A percentile compares a stretch with the other conserved stretches of the same genome.
phyloP scores from a whole-genome alignment of 2,113 vertebrate species.

The Brachypteracias leptosomus region DNA sequence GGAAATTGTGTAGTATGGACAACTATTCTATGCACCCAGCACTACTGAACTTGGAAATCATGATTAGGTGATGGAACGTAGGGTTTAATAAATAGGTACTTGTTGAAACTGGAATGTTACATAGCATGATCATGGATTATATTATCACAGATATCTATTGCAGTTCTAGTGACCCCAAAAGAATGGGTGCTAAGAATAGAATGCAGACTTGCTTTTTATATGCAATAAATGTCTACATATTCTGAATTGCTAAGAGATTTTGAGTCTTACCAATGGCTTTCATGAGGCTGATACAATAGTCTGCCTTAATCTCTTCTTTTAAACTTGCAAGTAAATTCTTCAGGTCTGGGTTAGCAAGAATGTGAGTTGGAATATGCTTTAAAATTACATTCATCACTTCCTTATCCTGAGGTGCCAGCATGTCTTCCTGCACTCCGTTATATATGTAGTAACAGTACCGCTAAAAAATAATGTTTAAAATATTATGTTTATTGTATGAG shows the following conservation, averaged over 20 bases:
- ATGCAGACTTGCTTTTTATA: neutral
- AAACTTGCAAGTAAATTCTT: slow-evolving; percentile 59
- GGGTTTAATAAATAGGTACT: neutral
- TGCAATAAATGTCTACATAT: neutral
- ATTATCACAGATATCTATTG: neutral
- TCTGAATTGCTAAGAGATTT: neutral
- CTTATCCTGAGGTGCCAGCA: slow-evolving; percentile 76
- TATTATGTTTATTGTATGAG: neutral
- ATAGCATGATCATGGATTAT: neutral
- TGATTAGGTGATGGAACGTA: neutral
- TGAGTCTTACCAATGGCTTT: slow-evolving; percentile 82
- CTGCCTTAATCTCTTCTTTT: slow-evolving; percentile 75
- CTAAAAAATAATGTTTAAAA: slow-evolving; percentile 68
- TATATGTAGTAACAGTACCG: slow-evolving; percentile 85
- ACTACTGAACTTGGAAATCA: neutral
- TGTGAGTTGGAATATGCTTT: slow-evolving; percentile 63
- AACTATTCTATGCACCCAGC: neutral
- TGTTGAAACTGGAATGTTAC: neutral
- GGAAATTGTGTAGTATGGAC: neutral
- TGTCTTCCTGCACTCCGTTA: slow-evolving; percentile 75
- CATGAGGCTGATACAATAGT: slow-evolving; percentile 79
- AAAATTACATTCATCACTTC: slow-evolving; percentile 78
- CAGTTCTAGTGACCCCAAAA: neutral
- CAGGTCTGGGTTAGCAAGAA: slow-evolving; percentile 52
- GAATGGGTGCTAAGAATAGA: neutral